Percentiles rank a stretch among this genome's conserved stretches.
Evolutionary conservation across 2,113 vertebrate genomes (phyloP).

Genomic region (Cynocephalus volans): DNA sequence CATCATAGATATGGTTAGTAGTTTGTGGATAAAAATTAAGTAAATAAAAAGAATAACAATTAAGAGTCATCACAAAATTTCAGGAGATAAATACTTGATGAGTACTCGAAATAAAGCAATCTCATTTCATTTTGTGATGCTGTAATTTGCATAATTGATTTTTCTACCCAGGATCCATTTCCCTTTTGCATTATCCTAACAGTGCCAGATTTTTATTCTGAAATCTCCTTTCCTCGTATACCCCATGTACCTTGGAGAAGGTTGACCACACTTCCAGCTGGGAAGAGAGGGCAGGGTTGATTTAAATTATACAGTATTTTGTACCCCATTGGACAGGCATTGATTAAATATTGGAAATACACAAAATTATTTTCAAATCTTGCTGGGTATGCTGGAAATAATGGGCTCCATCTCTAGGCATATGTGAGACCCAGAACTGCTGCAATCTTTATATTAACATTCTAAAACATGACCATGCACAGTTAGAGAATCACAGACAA

Average conservation of each 20-base stretch:
- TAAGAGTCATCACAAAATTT: not conserved
- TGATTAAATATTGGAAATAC: not conserved
- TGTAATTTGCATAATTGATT: not conserved
- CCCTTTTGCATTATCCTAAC: not conserved
- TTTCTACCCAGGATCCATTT: not conserved
- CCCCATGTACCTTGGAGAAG: accelerated
- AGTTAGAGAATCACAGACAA: not conserved
- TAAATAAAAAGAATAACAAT: not conserved
- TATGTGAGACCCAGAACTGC: not conserved
- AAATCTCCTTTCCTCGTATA: not conserved
- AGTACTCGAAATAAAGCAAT: not conserved
- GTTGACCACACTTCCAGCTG: accelerated
- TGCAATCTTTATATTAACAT: not conserved
- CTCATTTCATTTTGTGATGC: not conserved
- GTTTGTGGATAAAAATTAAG: not conserved
- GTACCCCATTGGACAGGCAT: not conserved
- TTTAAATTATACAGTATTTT: not conserved
- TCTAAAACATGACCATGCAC: not conserved
- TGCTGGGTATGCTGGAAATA: not conserved
- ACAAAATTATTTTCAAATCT: constrained; percentile 5
- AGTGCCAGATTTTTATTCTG: not conserved
- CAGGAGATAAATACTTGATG: not conserved
- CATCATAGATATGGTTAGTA: not conserved
- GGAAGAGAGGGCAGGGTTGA: not conserved
- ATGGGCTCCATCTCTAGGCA: not conserved